A percentile compares a stretch with the other conserved stretches of the same genome.
Evolutionary conservation across 1,140 invertebrate species (phyloP).

Genomic region (Platyscapa corneri): DNA sequence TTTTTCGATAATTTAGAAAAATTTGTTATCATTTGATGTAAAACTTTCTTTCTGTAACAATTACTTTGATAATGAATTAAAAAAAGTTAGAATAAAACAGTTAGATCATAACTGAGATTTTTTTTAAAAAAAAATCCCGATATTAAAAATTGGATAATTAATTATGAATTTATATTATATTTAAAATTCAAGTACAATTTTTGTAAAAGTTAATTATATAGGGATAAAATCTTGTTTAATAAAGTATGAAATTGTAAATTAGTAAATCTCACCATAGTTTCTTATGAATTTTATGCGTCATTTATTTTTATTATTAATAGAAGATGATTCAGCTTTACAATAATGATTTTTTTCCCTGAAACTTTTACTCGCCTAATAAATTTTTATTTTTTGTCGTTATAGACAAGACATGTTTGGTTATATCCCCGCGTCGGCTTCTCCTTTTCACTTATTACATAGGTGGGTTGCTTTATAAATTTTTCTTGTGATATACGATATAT

Average conservation of each 20-base stretch:
- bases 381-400: not conserved
- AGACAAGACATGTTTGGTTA: not conserved
- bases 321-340: not conserved
- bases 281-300: not conserved
- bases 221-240: not conserved
- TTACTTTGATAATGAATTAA: no score
- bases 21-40: not conserved
- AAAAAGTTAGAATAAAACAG: no score
- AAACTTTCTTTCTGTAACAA: no score
- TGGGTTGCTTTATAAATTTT: constrained; percentile 11
- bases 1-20: not conserved
- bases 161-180: not conserved
- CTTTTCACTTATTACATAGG: not conserved
- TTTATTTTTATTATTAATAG: not conserved
- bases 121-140: not conserved
- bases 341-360: not conserved
- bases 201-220: not conserved
- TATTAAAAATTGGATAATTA: not conserved
- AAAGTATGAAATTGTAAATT: not conserved
- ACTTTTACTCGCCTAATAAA: not conserved
- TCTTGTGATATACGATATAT: not conserved
- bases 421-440: not conserved
- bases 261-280: not conserved
- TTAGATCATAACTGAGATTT: not conserved
- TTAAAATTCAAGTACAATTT: not conserved